Evolutionary conservation across 2,888 invertebrate species (phyloP).

Genomic region (Ormyrus rosae): DNA sequence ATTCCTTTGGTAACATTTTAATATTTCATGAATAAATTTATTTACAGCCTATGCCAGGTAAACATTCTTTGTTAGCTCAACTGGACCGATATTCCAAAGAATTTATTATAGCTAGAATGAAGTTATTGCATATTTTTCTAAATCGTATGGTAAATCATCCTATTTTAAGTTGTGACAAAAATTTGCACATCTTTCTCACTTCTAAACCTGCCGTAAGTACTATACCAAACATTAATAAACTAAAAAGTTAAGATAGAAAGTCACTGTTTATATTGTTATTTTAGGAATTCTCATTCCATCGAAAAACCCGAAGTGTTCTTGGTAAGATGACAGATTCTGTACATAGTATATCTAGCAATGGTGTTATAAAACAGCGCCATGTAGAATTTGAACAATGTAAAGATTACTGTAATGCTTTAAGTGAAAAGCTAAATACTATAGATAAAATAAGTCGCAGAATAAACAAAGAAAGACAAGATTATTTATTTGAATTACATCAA

Average conservation of each 20-base stretch:
- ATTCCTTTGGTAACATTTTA: conserved; percentile 36
- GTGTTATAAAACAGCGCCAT: conserved; percentile 46
- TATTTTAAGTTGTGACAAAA: conserved; percentile 82
- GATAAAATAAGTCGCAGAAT: conserved; percentile 82
- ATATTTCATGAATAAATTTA: conserved; percentile 1
- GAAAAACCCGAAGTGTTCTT: conserved; percentile 79
- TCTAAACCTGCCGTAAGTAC: conserved; percentile 80
- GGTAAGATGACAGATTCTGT: conserved; percentile 79
- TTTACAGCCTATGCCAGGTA: conserved; percentile 82
- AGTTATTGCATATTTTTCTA: conserved; percentile 81
- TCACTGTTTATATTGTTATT: conserved; percentile 33
- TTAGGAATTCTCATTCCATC: conserved; percentile 81
- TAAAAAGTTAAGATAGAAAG: not conserved
- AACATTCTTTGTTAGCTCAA: conserved; percentile 82
- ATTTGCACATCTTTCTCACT: conserved; percentile 82
- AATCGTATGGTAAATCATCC: conserved; percentile 83
- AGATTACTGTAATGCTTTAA: conserved; percentile 79
- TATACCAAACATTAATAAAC: conserved; percentile 17
- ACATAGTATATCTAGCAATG: conserved; percentile 77
- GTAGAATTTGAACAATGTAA: conserved; percentile 81
- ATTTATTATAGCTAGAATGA: conserved; percentile 82
- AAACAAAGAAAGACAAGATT: conserved; percentile 81
- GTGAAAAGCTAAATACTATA: conserved; percentile 80
- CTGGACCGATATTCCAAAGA: conserved; percentile 84
- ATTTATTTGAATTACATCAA: conserved; percentile 78